Evolutionary conservation across 2,797 vertebrate species (phyloP).

Genomic region (Avahi laniger): DNA sequence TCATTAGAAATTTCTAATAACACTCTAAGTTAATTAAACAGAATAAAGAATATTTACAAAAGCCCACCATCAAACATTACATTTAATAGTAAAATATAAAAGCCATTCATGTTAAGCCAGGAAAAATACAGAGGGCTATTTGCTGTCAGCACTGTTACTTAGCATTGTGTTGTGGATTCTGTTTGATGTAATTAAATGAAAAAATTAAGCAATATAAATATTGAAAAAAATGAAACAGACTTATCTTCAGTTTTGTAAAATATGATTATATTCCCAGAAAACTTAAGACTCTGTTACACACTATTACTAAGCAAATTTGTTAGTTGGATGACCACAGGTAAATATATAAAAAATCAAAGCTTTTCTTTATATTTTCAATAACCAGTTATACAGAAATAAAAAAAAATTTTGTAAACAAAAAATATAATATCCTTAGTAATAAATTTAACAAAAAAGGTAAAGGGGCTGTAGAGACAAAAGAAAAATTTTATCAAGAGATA

Average conservation of each 20-base stretch:
- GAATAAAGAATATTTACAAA: not conserved
- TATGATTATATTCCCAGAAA: slow-evolving; percentile 4
- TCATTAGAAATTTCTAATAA: not conserved
- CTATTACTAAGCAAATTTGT: not conserved
- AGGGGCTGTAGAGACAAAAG: not conserved
- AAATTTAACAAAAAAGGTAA: not conserved
- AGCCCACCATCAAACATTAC: not conserved
- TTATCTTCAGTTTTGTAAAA: slow-evolving; percentile 4
- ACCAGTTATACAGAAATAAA: slow-evolving; percentile 12
- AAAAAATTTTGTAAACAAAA: not conserved
- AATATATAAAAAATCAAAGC: slow-evolving; percentile 9
- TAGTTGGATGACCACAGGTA: not conserved
- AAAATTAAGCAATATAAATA: not conserved
- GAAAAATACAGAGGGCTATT: not conserved
- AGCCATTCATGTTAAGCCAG: slow-evolving; percentile 1
- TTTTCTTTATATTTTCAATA: not conserved
- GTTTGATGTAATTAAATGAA: slow-evolving; percentile 15
- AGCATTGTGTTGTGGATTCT: not conserved
- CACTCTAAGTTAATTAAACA: not conserved
- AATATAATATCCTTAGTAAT: slow-evolving; percentile 13
- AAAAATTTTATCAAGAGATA: not conserved
- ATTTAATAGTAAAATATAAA: slow-evolving; percentile 1
- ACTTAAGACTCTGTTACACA: not conserved
- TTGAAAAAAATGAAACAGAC: not conserved
- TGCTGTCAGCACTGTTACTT: not conserved